Conservation (phyloP, 2,113 vertebrate genomes). For the Rhodinocichla rosea region DNA sequence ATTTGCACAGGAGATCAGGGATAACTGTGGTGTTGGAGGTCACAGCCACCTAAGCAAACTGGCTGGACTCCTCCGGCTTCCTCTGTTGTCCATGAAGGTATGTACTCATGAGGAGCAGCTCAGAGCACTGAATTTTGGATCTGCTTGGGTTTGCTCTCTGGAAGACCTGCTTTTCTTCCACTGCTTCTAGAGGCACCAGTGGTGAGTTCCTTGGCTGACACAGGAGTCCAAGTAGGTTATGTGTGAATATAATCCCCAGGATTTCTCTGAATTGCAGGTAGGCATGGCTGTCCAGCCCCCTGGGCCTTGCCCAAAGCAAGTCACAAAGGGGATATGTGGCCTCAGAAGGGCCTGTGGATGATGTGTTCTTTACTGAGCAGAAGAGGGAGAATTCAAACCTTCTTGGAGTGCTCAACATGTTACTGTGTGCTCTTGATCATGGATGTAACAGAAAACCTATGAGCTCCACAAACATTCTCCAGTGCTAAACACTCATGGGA, state of each 20-base stretch:
- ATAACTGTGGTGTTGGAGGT: background rate
- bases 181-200: background rate
- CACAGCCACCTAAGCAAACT: background rate
- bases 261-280: background rate
- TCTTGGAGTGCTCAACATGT: background rate
- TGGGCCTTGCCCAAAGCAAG: background rate
- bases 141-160: background rate
- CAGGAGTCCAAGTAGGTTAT: background rate
- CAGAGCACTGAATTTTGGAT: background rate
- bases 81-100: background rate
- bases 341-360: background rate
- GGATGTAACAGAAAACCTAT: background rate
- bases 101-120: background rate
- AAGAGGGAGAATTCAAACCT: background rate
- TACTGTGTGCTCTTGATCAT: background rate
- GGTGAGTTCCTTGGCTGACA: background rate
- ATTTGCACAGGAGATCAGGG: background rate
- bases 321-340: background rate
- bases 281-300: background rate
- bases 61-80: background rate
- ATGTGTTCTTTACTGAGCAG: background rate
- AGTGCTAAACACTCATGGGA: background rate
- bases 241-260: background rate
- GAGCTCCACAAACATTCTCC: background rate
- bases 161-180: background rate